Evolutionary conservation across 1,140 invertebrate genomes (phyloP).

Genomic region (Vanessa tameamea): DNA sequence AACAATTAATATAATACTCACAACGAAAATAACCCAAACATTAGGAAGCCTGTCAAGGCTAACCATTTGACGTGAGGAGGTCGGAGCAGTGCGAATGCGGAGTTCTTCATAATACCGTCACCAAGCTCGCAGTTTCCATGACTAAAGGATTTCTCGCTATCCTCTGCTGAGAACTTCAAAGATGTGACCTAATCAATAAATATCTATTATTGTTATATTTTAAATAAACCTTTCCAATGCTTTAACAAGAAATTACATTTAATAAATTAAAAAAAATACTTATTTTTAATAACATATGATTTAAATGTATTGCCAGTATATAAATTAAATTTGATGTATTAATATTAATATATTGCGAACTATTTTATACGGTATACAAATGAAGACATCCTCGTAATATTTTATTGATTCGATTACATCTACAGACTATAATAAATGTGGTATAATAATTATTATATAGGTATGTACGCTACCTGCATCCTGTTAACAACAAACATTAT

Average conservation of each 20-base stretch:
- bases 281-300: too few relatives aligned
- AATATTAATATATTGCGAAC: too few relatives aligned
- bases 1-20: constrained; percentile 43
- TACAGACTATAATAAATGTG: background rate
- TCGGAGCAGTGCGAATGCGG: constrained; percentile 47
- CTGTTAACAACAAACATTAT: background rate
- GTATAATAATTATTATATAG: background rate
- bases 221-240: background rate
- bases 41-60: constrained; percentile 60
- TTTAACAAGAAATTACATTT: background rate
- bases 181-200: constrained; percentile 51
- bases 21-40: constrained; percentile 69
- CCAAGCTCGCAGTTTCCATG: constrained; percentile 19
- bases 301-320: too few relatives aligned
- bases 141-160: constrained; percentile 17
- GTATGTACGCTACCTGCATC: background rate
- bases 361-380: too few relatives aligned
- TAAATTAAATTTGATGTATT: too few relatives aligned
- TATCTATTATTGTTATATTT: constrained; percentile 1
- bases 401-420: too few relatives aligned
- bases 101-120: constrained; percentile 7
- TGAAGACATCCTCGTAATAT: too few relatives aligned
- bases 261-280: too few relatives aligned
- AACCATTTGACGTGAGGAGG: constrained; percentile 67
- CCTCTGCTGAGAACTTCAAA: constrained; percentile 42